Conservation (phyloP, 2,888 invertebrate genomes). For the Hirtodrosophila cameraria region DNA sequence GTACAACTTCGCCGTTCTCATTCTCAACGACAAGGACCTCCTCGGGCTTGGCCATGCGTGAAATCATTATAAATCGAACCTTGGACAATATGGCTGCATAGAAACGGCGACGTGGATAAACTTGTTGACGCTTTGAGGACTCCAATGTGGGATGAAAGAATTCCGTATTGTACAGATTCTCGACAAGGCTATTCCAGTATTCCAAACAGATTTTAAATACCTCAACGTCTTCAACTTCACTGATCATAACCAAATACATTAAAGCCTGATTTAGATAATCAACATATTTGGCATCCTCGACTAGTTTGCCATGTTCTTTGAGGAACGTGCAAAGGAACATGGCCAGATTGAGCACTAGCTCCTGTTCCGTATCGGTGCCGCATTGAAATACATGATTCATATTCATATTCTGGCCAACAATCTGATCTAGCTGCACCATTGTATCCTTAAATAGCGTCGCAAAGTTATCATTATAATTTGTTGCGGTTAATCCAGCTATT, state of each 20-base stretch:
- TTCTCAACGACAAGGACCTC: conserved; percentile 99
- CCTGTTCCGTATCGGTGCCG: conserved; percentile 98
- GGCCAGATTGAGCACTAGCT: conserved; percentile 99
- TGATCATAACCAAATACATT: conserved; percentile 94
- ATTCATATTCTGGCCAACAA: conserved; percentile 95
- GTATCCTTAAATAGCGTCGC: conserved; percentile 94
- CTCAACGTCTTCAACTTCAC: conserved; percentile 99
- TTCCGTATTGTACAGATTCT: conserved; percentile 95
- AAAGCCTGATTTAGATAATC: conserved; percentile 92
- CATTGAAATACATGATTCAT: conserved; percentile 96
- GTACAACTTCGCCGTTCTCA: conserved; percentile 99
- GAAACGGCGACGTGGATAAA: conserved; percentile 87
- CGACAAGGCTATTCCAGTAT: conserved; percentile 97
- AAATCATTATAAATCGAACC: conserved; percentile 98
- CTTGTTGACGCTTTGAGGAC: conserved; percentile 78
- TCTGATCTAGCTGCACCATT: conserved; percentile 95
- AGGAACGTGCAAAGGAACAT: conserved; percentile 98
- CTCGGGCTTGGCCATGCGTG: conserved; percentile 99
- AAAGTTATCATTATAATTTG: conserved; percentile 97
- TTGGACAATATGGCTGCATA: conserved; percentile 93
- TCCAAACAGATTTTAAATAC: conserved; percentile 99
- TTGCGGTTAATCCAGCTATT: conserved; percentile 95
- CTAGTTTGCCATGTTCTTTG: conserved; percentile 96
- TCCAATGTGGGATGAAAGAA: conserved; percentile 86
- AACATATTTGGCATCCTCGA: conserved; percentile 92